Percentiles rank a stretch among this genome's conserved stretches.
phyloP scores from a whole-genome alignment of 2,888 invertebrate species.

The Ferrisia virgata region DNA sequence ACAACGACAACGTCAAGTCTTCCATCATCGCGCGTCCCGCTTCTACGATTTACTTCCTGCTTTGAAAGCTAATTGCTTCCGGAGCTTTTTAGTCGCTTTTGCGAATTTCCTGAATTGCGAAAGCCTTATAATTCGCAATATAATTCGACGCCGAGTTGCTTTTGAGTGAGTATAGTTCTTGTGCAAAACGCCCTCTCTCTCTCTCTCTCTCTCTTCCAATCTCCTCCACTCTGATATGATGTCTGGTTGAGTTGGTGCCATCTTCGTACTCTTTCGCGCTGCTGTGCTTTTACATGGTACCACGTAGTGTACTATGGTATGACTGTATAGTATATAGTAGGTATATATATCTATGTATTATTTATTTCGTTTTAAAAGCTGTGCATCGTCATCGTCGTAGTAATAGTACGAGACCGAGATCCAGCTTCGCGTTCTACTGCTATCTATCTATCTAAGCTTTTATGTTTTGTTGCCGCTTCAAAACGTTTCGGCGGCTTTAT shows the following conservation, averaged over 20 bases:
- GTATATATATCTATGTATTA: background rate
- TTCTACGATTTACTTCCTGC: slow-evolving; percentile 36
- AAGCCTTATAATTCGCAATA: slow-evolving; percentile 43
- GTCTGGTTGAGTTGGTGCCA: no score
- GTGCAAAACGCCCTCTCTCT: background rate
- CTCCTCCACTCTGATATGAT: no score
- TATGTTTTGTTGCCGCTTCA: background rate
- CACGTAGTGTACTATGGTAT: no score
- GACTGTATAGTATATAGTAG: background rate
- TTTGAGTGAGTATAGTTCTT: slow-evolving; percentile 23
- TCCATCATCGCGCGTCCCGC: slow-evolving; percentile 6
- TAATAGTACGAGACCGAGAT: no score
- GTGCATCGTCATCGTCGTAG: background rate
- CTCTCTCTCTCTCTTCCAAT: background rate
- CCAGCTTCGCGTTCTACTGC: background rate
- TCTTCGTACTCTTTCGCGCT: background rate
- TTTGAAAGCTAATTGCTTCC: slow-evolving; percentile 43
- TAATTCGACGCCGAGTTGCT: slow-evolving; percentile 18
- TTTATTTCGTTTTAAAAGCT: slow-evolving; percentile 33
- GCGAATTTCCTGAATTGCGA: slow-evolving; percentile 43
- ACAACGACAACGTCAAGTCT: slow-evolving; percentile 24
- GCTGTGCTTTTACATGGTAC: background rate
- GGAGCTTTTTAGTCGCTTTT: slow-evolving; percentile 43
- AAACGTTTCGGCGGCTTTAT: background rate
- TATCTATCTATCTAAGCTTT: no score